Conservation (phyloP, 2,113 vertebrate genomes). For the Serinus canaria region DNA sequence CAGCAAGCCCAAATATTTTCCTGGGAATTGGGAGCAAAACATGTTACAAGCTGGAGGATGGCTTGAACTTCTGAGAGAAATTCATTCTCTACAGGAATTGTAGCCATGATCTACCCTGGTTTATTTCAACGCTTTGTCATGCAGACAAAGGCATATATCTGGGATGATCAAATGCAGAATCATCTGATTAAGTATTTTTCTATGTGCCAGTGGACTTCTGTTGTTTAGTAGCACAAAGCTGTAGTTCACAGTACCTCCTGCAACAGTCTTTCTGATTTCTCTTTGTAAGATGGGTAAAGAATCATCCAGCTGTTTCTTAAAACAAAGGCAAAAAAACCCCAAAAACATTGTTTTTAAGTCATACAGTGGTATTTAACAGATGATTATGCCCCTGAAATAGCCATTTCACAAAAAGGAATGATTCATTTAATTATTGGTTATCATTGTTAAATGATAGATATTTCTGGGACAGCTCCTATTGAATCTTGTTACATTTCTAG, state of each 20-base stretch:
- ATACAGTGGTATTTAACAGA: not conserved
- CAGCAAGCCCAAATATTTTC: not conserved
- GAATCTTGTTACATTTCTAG: not conserved
- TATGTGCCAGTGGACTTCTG: not conserved
- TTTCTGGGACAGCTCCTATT: not conserved
- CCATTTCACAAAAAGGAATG: not conserved
- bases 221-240: not conserved
- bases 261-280: not conserved
- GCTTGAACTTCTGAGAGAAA: not conserved
- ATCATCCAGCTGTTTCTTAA: not conserved
- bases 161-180: not conserved
- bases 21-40: not conserved
- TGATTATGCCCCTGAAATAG: not conserved
- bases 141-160: not conserved
- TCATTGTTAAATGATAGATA: not conserved
- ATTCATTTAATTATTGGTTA: not conserved
- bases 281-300: not conserved
- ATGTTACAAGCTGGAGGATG: not conserved
- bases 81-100: not conserved
- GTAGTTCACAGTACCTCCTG: not conserved
- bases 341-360: not conserved
- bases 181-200: not conserved
- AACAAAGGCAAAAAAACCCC: not conserved
- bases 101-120: not conserved
- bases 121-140: not conserved